These are phyloP conservation scores for Cephus rjabovi DNA, from an alignment of 2,888 invertebrate species.

Conservation along the genomic window DNA sequence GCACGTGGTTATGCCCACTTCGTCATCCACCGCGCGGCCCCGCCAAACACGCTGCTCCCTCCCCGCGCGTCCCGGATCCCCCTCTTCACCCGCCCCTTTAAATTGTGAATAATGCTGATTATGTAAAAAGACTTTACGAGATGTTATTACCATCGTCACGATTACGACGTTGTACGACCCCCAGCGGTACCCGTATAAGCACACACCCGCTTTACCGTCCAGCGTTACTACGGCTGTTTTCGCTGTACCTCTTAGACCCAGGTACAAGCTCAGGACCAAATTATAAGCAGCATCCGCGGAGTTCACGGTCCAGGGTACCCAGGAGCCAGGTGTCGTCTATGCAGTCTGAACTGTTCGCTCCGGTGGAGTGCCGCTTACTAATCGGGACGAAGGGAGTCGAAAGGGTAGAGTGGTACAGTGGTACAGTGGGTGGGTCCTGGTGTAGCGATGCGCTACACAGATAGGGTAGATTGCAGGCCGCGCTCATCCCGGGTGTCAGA, in stretches of 20 bases:
- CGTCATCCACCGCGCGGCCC: conserved; percentile 20
- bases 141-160: conserved; percentile 54
- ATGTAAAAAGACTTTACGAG: conserved; percentile 54
- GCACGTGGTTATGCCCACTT: conserved; percentile 9
- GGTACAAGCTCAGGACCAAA: background rate
- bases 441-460: conserved; percentile 55
- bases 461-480: conserved; percentile 55
- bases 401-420: background rate
- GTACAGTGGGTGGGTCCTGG: conserved; percentile 49
- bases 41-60: conserved; percentile 15
- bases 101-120: conserved; percentile 59
- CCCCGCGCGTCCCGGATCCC: background rate
- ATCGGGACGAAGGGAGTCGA: background rate
- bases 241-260: background rate
- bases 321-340: background rate
- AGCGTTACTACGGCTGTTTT: background rate
- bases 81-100: conserved; percentile 28
- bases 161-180: conserved; percentile 53
- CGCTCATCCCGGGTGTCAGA: conserved; percentile 19
- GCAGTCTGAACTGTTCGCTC: background rate
- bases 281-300: background rate
- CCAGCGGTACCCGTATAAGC: background rate
- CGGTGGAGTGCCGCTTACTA: background rate
- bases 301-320: background rate
- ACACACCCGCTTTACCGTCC: background rate